Percentiles rank a stretch among this genome's conserved stretches.
phyloP scores from a whole-genome alignment of 2,797 vertebrate genomes.

The Amazonetta brasiliensis region DNA sequence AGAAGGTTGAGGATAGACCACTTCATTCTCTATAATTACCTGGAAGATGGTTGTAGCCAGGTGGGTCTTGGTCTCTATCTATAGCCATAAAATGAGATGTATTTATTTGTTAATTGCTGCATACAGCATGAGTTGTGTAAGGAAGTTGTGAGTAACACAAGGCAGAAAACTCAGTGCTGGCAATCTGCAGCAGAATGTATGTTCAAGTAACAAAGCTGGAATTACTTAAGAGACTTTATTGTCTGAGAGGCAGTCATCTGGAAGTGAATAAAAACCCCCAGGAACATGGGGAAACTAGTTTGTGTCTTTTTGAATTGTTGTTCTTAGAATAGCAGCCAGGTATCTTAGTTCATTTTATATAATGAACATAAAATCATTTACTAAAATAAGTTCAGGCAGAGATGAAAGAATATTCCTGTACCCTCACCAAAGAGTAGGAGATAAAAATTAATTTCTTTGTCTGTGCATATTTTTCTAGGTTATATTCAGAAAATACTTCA shows the following conservation, averaged over 20 bases:
- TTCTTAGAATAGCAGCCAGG: neutral
- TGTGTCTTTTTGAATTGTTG: neutral
- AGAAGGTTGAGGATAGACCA: no score
- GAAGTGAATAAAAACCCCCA: neutral
- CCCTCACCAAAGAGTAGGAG: neutral
- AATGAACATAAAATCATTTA: neutral
- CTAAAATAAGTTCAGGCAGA: neutral
- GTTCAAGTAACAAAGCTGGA: neutral
- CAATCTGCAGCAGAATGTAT: neutral
- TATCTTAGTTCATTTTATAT: neutral
- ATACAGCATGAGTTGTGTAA: neutral
- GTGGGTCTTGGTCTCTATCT: neutral
- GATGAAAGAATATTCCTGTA: neutral
- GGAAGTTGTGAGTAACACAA: neutral
- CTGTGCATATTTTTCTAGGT: neutral
- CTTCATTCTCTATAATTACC: no score
- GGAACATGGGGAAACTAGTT: neutral
- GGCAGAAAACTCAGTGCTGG: neutral
- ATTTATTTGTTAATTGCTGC: neutral
- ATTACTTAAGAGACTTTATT: neutral
- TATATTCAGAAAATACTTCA: neutral
- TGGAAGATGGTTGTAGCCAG: no score
- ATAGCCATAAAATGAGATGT: neutral
- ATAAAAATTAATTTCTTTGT: neutral
- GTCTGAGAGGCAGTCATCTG: neutral